phyloP scores from a whole-genome alignment of 1,140 invertebrate species.

The Drosophila pachea region DNA sequence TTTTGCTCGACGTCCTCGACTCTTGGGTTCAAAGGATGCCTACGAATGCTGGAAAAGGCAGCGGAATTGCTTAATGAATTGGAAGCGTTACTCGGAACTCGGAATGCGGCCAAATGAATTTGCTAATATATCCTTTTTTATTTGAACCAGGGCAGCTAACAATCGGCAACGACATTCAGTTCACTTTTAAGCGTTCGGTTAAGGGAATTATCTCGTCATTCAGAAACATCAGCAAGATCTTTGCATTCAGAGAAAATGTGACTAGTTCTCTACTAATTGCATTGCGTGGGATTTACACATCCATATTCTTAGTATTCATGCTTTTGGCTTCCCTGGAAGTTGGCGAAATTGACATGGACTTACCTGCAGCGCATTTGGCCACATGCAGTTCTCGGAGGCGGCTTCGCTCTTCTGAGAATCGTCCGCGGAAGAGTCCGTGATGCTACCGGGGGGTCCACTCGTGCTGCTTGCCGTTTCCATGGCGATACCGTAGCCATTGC shows the following conservation, averaged over 20 bases:
- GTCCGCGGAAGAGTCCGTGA: constrained; percentile 23
- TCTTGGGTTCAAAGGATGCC: constrained; percentile 39
- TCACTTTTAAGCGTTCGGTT: constrained; percentile 10
- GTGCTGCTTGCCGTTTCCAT: constrained; percentile 28
- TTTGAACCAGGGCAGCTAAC: neutral
- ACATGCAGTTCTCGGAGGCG: constrained; percentile 72
- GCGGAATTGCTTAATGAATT: constrained; percentile 51
- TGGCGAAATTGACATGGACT: constrained; percentile 3
- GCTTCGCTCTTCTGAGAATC: constrained; percentile 42
- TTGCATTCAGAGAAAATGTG: constrained; percentile 3
- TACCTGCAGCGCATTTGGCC: constrained; percentile 78
- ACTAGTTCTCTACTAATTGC: too few relatives aligned
- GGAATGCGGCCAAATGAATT: constrained; percentile 30
- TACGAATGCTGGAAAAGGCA: constrained; percentile 19
- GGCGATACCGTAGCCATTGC: constrained; percentile 37
- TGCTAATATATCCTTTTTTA: constrained; percentile 1
- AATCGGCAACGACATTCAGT: constrained; percentile 24
- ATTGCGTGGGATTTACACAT: too few relatives aligned
- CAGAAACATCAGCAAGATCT: too few relatives aligned
- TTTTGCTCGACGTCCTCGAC: constrained; percentile 24
- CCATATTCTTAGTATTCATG: too few relatives aligned
- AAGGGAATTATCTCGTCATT: too few relatives aligned
- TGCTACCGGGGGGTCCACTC: constrained; percentile 21
- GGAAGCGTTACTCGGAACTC: constrained; percentile 29
- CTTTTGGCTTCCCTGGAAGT: too few relatives aligned